phyloP scores from a whole-genome alignment of 2,113 vertebrate species.

The Taxidea taxus region DNA sequence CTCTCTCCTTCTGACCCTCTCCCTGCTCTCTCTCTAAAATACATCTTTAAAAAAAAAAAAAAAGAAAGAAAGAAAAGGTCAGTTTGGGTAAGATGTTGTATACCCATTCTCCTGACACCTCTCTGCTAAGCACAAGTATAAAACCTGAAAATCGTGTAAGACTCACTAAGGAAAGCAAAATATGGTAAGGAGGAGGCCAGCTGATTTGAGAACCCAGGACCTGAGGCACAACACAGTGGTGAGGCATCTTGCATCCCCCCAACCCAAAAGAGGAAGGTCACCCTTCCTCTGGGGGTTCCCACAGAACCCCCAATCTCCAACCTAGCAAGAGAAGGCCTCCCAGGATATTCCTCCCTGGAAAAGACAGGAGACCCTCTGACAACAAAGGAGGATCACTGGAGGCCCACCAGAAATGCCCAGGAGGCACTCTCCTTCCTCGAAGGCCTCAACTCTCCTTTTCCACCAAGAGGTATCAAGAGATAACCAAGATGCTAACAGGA shows the following conservation, averaged over 20 bases:
- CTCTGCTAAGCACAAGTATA: neutral
- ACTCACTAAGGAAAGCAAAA: neutral
- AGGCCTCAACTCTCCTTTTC: neutral
- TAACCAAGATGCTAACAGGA: neutral
- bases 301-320: neutral
- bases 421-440: fast-evolving
- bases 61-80: neutral
- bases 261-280: neutral
- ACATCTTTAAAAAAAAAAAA: neutral
- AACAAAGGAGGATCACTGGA: neutral
- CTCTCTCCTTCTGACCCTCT: neutral
- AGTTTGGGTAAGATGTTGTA: neutral
- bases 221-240: neutral
- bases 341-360: neutral
- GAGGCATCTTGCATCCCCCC: neutral
- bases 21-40: neutral
- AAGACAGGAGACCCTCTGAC: neutral
- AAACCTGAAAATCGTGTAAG: neutral
- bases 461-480: neutral
- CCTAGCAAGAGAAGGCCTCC: neutral
- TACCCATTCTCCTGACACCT: neutral
- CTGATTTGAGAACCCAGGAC: neutral
- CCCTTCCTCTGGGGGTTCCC: too few species aligned
- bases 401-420: neutral
- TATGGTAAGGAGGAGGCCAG: neutral